Evolutionary conservation across 2,888 invertebrate species (phyloP).

Genomic region (Nymphalis polychloros): DNA sequence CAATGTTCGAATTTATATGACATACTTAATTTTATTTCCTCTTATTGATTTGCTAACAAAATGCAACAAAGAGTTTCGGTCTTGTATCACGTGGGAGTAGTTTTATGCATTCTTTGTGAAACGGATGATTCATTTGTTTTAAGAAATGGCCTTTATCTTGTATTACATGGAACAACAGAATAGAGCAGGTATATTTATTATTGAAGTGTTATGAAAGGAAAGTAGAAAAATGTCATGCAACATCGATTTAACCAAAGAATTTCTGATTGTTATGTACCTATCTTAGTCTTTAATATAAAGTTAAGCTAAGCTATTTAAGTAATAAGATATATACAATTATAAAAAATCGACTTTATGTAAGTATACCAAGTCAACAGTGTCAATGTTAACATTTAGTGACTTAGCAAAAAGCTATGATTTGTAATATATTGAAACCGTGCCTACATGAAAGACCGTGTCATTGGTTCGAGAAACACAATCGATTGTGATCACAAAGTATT

Average conservation of each 20-base stretch:
- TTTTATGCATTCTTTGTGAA: constrained; percentile 35
- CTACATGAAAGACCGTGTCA: constrained; percentile 22
- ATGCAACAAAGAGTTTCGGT: constrained; percentile 65
- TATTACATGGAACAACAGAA: constrained; percentile 17
- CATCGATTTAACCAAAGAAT: too few relatives aligned
- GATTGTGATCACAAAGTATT: constrained; percentile 28
- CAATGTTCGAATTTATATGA: too few relatives aligned
- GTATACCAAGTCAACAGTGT: neutral
- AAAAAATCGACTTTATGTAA: neutral
- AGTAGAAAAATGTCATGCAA: too few relatives aligned
- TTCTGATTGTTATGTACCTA: too few relatives aligned
- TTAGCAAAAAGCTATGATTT: neutral
- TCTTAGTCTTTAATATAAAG: neutral
- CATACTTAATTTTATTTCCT: too few relatives aligned
- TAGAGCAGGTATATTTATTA: too few relatives aligned
- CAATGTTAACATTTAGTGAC: constrained; percentile 10
- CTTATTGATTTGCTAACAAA: constrained; percentile 47
- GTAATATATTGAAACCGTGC: constrained; percentile 8
- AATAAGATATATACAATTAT: neutral
- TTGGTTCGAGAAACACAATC: constrained; percentile 28
- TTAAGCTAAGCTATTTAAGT: neutral
- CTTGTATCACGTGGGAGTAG: constrained; percentile 49
- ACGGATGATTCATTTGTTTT: constrained; percentile 25
- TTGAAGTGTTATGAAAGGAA: too few relatives aligned
- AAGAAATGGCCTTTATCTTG: constrained; percentile 24